These are phyloP conservation scores for Hoplodrina ambigua DNA, from an alignment of 2,888 invertebrate genomes.

Conservation along the genomic window DNA sequence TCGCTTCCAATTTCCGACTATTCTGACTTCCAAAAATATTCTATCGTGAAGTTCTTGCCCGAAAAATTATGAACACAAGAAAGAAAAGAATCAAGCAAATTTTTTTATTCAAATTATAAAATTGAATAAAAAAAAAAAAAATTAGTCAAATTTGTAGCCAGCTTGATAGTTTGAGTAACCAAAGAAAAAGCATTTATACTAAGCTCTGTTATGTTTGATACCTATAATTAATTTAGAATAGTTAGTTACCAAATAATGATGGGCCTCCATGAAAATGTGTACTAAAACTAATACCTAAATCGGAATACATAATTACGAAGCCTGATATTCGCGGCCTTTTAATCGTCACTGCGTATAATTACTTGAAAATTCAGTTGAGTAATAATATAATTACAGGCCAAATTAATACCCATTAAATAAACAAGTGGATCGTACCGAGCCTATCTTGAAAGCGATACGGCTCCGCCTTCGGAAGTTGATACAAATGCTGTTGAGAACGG, in stretches of 20 bases:
- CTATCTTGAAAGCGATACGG: conserved; percentile 67
- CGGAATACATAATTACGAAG: conserved; percentile 29
- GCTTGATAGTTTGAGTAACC: not conserved
- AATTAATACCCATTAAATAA: conserved; percentile 71
- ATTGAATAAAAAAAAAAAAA: too few species aligned
- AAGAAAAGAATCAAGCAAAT: too few species aligned
- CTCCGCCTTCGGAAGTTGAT: conserved; percentile 62
- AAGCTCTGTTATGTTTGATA: not conserved
- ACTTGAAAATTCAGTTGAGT: conserved; percentile 55
- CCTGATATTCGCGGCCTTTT: conserved; percentile 36
- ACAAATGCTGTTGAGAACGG: conserved; percentile 71
- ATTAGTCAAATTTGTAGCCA: not conserved
- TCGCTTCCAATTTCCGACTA: too few species aligned
- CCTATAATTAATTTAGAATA: not conserved
- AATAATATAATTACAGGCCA: conserved; percentile 68
- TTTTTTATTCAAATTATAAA: conserved; percentile 1
- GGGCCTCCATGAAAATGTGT: not conserved
- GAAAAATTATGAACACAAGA: too few species aligned
- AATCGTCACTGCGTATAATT: conserved; percentile 53
- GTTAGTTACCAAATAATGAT: not conserved
- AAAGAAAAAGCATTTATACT: not conserved
- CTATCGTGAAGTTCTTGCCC: too few species aligned
- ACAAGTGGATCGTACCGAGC: conserved; percentile 65
- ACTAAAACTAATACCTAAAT: conserved; percentile 31
- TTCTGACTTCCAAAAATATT: too few species aligned